Conservation (phyloP, 2,797 vertebrate species). For the Glyptemys insculpta region DNA sequence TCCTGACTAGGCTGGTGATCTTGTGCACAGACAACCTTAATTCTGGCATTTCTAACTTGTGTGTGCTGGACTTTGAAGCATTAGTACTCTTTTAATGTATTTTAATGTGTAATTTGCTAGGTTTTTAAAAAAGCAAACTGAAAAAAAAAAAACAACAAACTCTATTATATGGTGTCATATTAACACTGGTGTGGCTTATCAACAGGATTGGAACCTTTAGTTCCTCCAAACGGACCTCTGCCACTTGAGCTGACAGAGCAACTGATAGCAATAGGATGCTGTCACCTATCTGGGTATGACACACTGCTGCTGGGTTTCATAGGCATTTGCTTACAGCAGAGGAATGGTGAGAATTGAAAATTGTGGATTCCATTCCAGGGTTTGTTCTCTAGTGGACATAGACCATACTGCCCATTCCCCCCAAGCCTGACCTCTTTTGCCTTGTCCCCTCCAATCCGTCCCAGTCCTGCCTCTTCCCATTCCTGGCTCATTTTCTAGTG, state of each 20-base stretch:
- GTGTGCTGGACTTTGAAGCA: neutral
- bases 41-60: neutral
- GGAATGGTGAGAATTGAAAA: rapidly evolving
- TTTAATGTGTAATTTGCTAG: neutral
- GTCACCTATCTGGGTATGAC: neutral
- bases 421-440: neutral
- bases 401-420: neutral
- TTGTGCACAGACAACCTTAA: neutral
- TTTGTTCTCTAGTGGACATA: neutral
- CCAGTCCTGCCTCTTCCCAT: neutral
- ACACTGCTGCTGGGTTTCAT: neutral
- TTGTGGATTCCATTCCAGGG: rapidly evolving
- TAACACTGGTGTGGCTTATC: neutral
- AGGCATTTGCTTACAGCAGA: neutral
- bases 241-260: neutral
- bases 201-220: neutral
- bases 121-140: rapidly evolving
- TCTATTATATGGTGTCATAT: neutral
- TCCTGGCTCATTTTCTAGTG: neutral
- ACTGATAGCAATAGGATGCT: neutral
- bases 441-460: neutral
- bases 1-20: neutral
- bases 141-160: rapidly evolving
- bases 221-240: neutral
- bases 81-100: neutral